These are phyloP conservation scores for Drosophila pseudotakahashii DNA, from an alignment of 2,888 invertebrate genomes.

Conservation along the genomic window DNA sequence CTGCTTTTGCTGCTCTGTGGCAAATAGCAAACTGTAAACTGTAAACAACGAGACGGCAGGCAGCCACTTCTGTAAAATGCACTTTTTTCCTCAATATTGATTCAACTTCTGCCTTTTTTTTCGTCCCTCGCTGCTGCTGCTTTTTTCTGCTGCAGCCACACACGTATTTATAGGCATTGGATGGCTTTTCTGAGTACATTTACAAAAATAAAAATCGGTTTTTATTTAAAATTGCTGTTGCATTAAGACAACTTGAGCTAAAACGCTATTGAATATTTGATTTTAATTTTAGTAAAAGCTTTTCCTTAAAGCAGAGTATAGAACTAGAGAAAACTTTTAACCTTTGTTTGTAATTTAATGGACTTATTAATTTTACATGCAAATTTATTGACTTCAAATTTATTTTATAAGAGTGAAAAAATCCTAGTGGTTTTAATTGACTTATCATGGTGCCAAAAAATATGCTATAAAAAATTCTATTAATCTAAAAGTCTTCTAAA, in stretches of 20 bases:
- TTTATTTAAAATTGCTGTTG: background rate
- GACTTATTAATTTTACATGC: rapidly evolving
- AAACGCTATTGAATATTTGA: background rate
- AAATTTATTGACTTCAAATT: no score
- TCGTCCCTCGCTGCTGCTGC: slow-evolving; percentile 9
- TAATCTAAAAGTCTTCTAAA: no score
- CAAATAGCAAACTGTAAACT: slow-evolving; percentile 48
- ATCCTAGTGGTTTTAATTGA: no score
- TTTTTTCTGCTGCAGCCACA: slow-evolving; percentile 16
- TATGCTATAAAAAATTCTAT: no score
- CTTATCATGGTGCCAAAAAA: no score
- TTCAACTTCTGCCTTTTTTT: slow-evolving; percentile 42
- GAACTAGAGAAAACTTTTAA: no score
- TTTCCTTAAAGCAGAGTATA: background rate
- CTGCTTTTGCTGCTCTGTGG: slow-evolving; percentile 4
- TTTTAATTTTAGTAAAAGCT: background rate
- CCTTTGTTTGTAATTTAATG: no score
- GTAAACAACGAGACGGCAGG: slow-evolving; percentile 57
- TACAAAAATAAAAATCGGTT: background rate
- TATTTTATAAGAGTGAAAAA: no score
- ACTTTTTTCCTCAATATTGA: slow-evolving; percentile 44
- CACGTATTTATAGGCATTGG: slow-evolving; percentile 27
- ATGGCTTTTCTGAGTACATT: slow-evolving; percentile 29
- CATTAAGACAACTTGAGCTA: background rate
- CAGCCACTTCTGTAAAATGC: slow-evolving; percentile 58